These are phyloP conservation scores for Andrena flavipes DNA, from an alignment of 2,888 invertebrate genomes.

Conservation along the genomic window DNA sequence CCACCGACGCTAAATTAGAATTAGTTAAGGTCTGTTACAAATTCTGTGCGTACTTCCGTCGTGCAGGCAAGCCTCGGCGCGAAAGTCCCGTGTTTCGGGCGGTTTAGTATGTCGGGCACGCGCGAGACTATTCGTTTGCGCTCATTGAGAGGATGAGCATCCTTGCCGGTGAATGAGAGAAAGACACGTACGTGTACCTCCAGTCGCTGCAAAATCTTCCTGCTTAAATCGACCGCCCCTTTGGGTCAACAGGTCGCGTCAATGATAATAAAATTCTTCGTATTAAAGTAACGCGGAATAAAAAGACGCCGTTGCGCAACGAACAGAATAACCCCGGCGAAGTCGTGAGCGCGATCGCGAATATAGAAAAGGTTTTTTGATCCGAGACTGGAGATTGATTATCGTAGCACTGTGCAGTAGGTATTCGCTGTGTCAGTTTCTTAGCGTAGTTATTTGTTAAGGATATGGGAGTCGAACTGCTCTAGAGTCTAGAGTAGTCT, in stretches of 20 bases:
- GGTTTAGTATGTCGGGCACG: constrained; percentile 55
- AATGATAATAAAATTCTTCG: constrained; percentile 31
- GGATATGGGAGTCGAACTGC: no score
- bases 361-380: no score
- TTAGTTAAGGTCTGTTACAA: constrained; percentile 45
- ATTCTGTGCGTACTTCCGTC: constrained; percentile 39
- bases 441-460: no score
- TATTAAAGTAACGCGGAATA: constrained; percentile 10
- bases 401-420: no score
- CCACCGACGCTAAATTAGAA: constrained; percentile 26
- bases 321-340: constrained; percentile 15
- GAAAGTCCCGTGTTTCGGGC: constrained; percentile 53
- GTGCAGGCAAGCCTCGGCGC: constrained; percentile 17
- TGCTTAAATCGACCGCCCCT: constrained; percentile 11
- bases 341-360: neutral
- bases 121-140: constrained; percentile 60
- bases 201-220: constrained; percentile 33
- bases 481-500: no score
- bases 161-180: constrained; percentile 37
- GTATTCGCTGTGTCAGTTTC: no score
- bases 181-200: constrained; percentile 38
- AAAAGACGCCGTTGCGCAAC: constrained; percentile 21
- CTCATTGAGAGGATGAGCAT: constrained; percentile 49
- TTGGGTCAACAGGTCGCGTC: constrained; percentile 27
- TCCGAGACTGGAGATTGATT: no score